Percentiles rank a stretch among this genome's conserved stretches.
These are phyloP conservation scores for Andrena minutula DNA, from an alignment of 2,888 invertebrate species.

Conservation along the genomic window DNA sequence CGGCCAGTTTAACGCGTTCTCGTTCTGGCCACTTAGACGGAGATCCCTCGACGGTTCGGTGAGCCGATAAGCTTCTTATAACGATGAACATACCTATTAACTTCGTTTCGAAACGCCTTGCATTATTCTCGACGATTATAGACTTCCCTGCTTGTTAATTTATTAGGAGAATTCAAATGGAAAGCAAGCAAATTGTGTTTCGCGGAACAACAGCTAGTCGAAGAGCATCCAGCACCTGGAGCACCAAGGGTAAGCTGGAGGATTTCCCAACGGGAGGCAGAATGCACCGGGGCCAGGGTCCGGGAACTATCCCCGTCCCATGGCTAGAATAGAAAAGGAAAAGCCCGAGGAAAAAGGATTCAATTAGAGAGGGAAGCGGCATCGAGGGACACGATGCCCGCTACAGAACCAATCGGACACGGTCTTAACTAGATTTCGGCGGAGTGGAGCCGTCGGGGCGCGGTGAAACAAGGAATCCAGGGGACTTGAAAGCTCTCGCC, in stretches of 20 bases:
- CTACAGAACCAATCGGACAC: constrained; percentile 75
- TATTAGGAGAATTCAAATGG: neutral
- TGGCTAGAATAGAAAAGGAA: constrained; percentile 30
- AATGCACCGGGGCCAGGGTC: neutral
- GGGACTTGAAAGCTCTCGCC: constrained; percentile 25
- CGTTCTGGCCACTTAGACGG: neutral
- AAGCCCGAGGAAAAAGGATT: constrained; percentile 68
- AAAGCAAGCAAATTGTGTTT: neutral
- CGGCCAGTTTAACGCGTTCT: neutral
- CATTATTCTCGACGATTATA: too few species aligned
- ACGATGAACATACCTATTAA: neutral
- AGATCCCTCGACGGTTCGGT: neutral
- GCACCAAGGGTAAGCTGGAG: too few species aligned
- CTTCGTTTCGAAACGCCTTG: too few species aligned
- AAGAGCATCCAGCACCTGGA: neutral
- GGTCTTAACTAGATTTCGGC: constrained; percentile 76
- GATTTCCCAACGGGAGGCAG: constrained; percentile 14
- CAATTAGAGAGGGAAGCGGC: constrained; percentile 75
- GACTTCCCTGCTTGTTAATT: neutral
- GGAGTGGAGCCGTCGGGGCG: constrained; percentile 58
- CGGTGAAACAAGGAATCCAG: constrained; percentile 45
- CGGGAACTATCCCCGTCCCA: constrained; percentile 7
- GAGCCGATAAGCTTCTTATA: neutral
- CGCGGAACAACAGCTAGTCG: neutral
- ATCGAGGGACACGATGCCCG: constrained; percentile 60